Evolutionary conservation across 2,797 vertebrate genomes (phyloP).

Genomic region (Acridotheres tristis): DNA sequence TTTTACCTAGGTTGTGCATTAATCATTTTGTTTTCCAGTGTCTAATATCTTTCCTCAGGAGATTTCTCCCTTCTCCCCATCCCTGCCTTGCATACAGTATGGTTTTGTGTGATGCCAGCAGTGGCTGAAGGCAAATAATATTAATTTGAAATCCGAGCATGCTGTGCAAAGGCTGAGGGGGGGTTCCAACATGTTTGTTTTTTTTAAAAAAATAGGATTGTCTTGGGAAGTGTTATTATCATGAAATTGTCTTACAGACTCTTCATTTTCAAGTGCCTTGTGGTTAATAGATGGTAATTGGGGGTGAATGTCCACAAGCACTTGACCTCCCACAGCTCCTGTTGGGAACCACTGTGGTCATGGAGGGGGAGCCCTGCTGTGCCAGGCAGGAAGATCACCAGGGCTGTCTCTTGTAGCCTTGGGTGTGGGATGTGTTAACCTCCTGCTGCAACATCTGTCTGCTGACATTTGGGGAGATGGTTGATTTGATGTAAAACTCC

Average conservation of each 20-base stretch:
- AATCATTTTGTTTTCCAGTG: neutral
- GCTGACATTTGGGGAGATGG: neutral
- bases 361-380: neutral
- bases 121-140: neutral
- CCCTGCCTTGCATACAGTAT: neutral
- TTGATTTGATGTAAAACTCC: neutral
- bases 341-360: neutral
- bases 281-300: neutral
- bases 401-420: neutral
- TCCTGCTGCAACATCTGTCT: neutral
- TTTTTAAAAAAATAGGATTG: fast-evolving
- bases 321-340: neutral
- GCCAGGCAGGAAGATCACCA: neutral
- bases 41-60: neutral
- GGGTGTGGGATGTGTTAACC: neutral
- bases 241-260: neutral
- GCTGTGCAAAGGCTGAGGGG: neutral
- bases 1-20: neutral
- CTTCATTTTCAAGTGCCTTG: neutral
- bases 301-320: neutral
- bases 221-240: neutral
- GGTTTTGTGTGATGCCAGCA: neutral
- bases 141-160: neutral
- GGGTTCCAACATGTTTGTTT: neutral
- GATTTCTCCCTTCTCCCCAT: neutral